Base-by-base conservation (phyloP, 2,888 invertebrate species). In the Stenurella melanura region DNA sequence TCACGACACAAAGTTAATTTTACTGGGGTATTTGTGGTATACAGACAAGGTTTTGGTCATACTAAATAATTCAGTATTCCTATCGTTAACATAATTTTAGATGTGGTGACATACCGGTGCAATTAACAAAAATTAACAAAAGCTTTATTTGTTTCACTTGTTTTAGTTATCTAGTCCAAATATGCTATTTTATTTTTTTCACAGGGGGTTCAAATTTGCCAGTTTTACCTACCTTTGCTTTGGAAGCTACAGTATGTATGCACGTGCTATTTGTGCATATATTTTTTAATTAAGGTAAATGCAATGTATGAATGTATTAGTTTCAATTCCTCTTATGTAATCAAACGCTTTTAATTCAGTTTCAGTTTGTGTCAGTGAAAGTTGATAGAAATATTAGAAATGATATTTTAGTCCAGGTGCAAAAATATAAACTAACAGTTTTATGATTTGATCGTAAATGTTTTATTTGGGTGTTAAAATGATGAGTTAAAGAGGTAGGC, bases 201-300 rank as follows among this genome's bases (percentile, higher is more conserved):
- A 56, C 69, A 69, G 69, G 69, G 10, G 57, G 69, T 57, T 69
- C 56, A 18, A 57, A 69, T 34, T 30, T 58, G 19, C 58, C 58
- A 56, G 34, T 58, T 38, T 15, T 58, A 57, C 30, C 58, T 69
- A 9, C 57, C 30, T 57, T 57, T 58, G 57, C 34, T 57, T 19
- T 69, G 69, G 69, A 69, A 69, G 57, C 57, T 15, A 54, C 26
- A n/a, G 57, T 68, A n/a, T 63, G 38, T 38, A 1, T 68, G 68
- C 6, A n/a, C 30, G 26, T 50, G 9, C 54, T 64, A 38, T 11
- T 67, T 34, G 9, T 12, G 3, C 19, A 17, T 15, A 34, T 10
- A 17, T 63, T 30, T 63, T 3, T 58, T 11, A 15, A n/a, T 34
- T 57, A 34, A 17, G 7, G 6, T 38, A 21, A 50, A 50, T 50